A percentile compares a stretch with the other conserved stretches of the same genome.
phyloP scores from a whole-genome alignment of 2,888 invertebrate genomes.

The Melinopterus prodromus region DNA sequence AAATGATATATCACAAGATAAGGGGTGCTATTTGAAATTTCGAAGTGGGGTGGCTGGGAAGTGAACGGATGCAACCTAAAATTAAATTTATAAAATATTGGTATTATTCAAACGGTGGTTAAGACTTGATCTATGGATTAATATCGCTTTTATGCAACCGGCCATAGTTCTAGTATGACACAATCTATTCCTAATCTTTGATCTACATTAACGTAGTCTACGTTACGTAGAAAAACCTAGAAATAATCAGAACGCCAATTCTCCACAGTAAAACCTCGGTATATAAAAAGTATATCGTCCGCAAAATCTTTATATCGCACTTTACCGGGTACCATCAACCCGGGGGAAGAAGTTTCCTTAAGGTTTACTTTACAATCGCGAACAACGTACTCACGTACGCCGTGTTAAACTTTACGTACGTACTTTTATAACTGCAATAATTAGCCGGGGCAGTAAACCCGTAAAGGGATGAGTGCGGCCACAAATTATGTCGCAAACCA shows the following conservation, averaged over 20 bases:
- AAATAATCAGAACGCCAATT: not conserved
- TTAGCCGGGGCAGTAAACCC: not conserved
- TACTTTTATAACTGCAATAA: not conserved
- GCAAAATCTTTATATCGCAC: not conserved
- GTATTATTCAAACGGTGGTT: too few species aligned
- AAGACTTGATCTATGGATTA: too few species aligned
- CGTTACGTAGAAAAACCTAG: too few species aligned
- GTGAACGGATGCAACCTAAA: too few species aligned
- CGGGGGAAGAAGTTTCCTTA: not conserved
- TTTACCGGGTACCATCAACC: conserved; percentile 18
- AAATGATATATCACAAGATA: too few species aligned
- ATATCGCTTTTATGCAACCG: too few species aligned
- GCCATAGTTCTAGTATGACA: too few species aligned
- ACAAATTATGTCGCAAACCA: not conserved
- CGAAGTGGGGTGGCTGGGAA: too few species aligned
- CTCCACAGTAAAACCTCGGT: not conserved
- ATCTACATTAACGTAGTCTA: too few species aligned
- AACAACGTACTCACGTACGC: not conserved
- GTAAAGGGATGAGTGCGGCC: not conserved
- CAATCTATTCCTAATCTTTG: too few species aligned
- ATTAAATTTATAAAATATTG: too few species aligned
- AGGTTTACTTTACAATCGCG: not conserved
- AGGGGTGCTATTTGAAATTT: too few species aligned
- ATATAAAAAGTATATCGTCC: not conserved
- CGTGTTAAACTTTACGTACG: not conserved